Evolutionary conservation across 2,113 vertebrate species (phyloP).

Genomic region (Elachura formosa): DNA sequence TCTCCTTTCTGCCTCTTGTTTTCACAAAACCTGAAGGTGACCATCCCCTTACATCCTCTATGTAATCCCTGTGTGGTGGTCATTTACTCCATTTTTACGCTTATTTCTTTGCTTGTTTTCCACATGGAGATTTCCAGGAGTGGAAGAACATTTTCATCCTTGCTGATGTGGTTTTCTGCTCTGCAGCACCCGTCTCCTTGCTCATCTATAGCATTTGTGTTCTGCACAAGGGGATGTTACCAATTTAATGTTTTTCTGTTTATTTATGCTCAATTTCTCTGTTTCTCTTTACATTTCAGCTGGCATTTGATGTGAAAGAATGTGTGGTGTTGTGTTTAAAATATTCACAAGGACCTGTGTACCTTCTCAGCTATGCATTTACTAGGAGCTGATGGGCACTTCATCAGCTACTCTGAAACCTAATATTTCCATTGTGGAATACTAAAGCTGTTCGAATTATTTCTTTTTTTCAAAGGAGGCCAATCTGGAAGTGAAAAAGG

Average conservation of each 20-base stretch:
- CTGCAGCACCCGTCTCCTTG: not conserved
- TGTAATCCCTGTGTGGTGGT: not conserved
- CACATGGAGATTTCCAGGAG: not conserved
- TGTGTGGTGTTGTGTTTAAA: not conserved
- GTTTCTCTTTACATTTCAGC: not conserved
- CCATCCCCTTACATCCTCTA: not conserved
- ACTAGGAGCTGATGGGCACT: not conserved
- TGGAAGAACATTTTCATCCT: not conserved
- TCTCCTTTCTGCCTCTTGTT: not conserved
- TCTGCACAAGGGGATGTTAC: not conserved
- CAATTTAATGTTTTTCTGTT: not conserved
- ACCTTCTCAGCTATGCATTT: not conserved
- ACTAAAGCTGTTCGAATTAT: not conserved
- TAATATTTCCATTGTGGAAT: not conserved
- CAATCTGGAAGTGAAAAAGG: not conserved
- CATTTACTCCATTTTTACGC: not conserved
- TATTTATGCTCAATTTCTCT: constrained; percentile 28
- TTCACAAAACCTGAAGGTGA: not conserved
- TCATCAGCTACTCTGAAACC: not conserved
- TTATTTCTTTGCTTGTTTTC: constrained; percentile 18
- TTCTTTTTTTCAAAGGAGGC: not conserved
- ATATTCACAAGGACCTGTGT: not conserved
- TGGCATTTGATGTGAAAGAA: not conserved
- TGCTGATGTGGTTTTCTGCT: constrained; percentile 24
- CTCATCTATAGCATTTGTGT: not conserved